A percentile compares a stretch with the other conserved stretches of the same genome.
Conservation (phyloP, 2,113 vertebrate species). For the Geococcyx californianus region DNA sequence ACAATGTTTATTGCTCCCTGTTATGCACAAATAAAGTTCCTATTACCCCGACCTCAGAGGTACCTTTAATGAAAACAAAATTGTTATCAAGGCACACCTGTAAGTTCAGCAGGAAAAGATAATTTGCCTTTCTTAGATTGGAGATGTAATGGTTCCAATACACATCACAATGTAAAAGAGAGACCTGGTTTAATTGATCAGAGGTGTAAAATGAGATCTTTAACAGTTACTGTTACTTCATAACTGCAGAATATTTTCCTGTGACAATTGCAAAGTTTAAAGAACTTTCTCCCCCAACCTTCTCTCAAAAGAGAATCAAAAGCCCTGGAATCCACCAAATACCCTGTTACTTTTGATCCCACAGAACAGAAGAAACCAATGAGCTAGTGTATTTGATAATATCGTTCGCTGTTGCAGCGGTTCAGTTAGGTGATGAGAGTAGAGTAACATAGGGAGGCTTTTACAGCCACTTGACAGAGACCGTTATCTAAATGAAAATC, state of each 20-base stretch:
- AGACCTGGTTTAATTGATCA: neutral
- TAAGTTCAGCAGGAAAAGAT: neutral
- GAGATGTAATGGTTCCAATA: neutral
- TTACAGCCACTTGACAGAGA: neutral
- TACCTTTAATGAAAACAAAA: neutral
- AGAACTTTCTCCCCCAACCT: neutral
- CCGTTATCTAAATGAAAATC: neutral
- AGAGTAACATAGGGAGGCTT: neutral
- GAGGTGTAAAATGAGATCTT: neutral
- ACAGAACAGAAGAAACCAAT: neutral
- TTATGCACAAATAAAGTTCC: neutral
- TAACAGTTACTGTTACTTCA: neutral
- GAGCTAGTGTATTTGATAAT: neutral
- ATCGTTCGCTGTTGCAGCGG: neutral
- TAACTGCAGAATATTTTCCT: neutral
- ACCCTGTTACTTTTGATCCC: neutral
- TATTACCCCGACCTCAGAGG: neutral
- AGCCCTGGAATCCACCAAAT: neutral
- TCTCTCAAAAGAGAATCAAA: neutral
- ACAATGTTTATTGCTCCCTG: neutral
- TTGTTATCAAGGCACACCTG: rapidly evolving
- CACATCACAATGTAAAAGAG: neutral
- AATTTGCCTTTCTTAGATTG: neutral
- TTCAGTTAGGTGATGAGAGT: neutral
- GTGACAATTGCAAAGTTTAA: neutral